Conservation (phyloP, 1,140 invertebrate genomes). For the Nautilus pompilius region DNA sequence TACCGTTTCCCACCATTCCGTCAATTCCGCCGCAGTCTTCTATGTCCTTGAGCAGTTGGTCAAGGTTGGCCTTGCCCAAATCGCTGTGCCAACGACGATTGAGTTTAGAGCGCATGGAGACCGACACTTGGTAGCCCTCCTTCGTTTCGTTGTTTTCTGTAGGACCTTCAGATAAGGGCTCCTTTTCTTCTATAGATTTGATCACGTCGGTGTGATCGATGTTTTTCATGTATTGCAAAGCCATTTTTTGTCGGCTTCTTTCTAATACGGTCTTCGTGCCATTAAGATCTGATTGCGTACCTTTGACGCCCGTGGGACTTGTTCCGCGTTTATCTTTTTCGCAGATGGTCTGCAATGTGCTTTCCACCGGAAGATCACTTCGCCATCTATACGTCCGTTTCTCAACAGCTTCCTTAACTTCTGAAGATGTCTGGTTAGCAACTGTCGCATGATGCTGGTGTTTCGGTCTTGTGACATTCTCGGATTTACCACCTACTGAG, state of each 20-base stretch:
- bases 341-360: conserved; percentile 29
- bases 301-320: conserved; percentile 13
- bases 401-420: too few species aligned
- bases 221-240: conserved; percentile 27
- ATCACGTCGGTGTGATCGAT: conserved; percentile 28
- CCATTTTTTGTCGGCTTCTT: conserved; percentile 23
- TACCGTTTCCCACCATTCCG: conserved; percentile 9
- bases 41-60: conserved; percentile 42
- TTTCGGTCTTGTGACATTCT: too few species aligned
- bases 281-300: conserved; percentile 9
- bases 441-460: too few species aligned
- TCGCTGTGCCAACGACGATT: conserved; percentile 32
- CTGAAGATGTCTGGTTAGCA: too few species aligned
- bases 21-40: conserved; percentile 35
- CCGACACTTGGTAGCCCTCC: conserved; percentile 19
- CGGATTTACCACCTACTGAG: background rate
- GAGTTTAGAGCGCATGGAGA: conserved; percentile 32
- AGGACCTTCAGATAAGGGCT: conserved; percentile 5
- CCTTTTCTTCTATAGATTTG: conserved; percentile 22
- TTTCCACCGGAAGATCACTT: conserved; percentile 14
- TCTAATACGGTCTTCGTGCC: conserved; percentile 8
- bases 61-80: conserved; percentile 39
- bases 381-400: conserved; percentile 16
- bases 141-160: background rate
- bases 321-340: conserved; percentile 30